Evolutionary conservation across 92 coral and sea anemone genomes (phyloP), one percentile per base, ranked within the genome.

Genomic region (Bergia puertoricense): DNA sequence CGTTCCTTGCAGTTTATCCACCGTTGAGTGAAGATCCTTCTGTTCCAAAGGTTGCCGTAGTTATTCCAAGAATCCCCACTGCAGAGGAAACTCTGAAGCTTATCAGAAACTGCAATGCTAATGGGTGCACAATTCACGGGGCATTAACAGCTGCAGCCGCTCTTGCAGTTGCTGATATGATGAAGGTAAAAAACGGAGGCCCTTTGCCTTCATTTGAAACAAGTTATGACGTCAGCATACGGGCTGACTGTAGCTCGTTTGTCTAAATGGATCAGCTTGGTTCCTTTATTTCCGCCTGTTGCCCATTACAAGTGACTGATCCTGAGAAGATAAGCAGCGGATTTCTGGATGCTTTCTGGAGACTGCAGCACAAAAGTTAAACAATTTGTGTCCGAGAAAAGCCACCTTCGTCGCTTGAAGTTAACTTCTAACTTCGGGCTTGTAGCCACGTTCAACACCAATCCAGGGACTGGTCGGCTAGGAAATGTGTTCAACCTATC

Each of bases 61-160:
- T 90, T 9, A 71, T 79, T 36, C 92, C 92, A 72, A 86, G 67
- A 30, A 78, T 62, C 30, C 66, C 86, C 30, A 51, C 92, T 30
- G 48, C 16, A 86, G 77, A 79, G 11, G 89, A 90, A 78, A 90
- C 92, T 20, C 8, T 36, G 18, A 66, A 69, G 8, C 85, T 90
- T n/a, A 48, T 51, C 38, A 86, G 38, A 18, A 85, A 86, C 46
- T 90, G 92, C 38, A 86, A 86, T 56, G 45, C 73, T 18, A 54
- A 86, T 85, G 86, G 86, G 4, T 90, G 90, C 68, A 90, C 86
- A 15, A 90, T 86, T 15, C 75, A 82, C 9, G 92, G 92, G 20
- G 90, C 90, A 23, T 5, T 90, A 48, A 88, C 79, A 3, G 90
- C 89, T 15, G 43, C 71, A 62, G n/a, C 38, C 38, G 89, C 89